Evolutionary conservation across 2,888 invertebrate species (phyloP).

Genomic region (Limnephilus auricula): DNA sequence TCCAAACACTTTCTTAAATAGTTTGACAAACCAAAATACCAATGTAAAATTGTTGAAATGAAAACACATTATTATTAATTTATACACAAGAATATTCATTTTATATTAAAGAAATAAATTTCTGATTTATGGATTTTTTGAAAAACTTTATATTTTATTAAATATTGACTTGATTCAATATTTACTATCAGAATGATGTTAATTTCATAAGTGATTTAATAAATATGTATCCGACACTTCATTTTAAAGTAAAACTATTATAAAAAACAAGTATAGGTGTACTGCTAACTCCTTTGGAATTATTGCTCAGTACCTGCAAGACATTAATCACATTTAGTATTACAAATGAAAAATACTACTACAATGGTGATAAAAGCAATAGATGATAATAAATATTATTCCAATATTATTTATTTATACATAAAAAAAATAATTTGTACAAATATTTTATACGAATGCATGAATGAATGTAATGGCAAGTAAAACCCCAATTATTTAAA

Average conservation of each 20-base stretch:
- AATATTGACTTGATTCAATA: background rate
- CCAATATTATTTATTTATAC: background rate
- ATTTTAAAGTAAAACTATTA: background rate
- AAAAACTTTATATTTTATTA: background rate
- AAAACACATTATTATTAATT: background rate
- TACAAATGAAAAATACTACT: background rate
- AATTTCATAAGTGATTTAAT: background rate
- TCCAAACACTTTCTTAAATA: background rate
- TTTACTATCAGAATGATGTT: background rate
- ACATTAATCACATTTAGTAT: slow-evolving; percentile 11
- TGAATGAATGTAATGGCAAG: background rate
- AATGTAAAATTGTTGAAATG: background rate
- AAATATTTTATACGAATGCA: background rate
- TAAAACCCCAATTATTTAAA: background rate
- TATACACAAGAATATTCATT: background rate
- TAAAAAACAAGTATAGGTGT: background rate
- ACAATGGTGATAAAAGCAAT: background rate
- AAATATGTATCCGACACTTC: background rate
- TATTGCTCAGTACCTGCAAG: slow-evolving; percentile 43
- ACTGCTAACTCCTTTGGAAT: slow-evolving; percentile 37
- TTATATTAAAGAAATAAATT: background rate
- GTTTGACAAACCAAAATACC: background rate
- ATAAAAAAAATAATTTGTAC: background rate
- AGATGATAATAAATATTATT: background rate
- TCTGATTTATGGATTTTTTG: background rate